Evolutionary conservation across 2,888 invertebrate species (phyloP).

Genomic region (Neria commutata): DNA sequence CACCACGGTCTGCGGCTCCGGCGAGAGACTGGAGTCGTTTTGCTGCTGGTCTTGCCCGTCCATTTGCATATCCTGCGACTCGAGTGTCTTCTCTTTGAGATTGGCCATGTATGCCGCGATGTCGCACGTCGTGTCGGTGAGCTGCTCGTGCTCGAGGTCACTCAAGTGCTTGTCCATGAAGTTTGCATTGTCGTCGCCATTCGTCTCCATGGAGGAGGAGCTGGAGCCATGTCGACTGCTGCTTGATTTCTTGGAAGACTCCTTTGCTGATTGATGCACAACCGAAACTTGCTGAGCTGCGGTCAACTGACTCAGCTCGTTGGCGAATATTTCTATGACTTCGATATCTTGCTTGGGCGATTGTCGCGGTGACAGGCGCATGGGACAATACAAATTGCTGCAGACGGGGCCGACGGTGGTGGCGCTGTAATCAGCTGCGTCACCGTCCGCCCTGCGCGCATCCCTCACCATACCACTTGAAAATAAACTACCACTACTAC

Average conservation of each 20-base stretch:
- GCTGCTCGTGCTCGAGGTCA: conserved; percentile 59
- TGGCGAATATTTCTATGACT: conserved; percentile 59
- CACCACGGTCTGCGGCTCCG: conserved; percentile 60
- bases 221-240: conserved; percentile 22
- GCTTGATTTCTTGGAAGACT: conserved; percentile 38
- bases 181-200: conserved; percentile 45
- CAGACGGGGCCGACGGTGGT: conserved; percentile 8
- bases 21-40: conserved; percentile 59
- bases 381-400: conserved; percentile 33
- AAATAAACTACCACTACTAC: conserved; percentile 56
- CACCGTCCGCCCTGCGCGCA: conserved; percentile 16
- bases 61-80: conserved; percentile 47
- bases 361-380: conserved; percentile 55
- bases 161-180: conserved; percentile 62
- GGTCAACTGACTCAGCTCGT: conserved; percentile 52
- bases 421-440: conserved; percentile 23
- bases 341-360: conserved; percentile 61
- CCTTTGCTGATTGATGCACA: conserved; percentile 54
- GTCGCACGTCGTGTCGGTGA: conserved; percentile 58
- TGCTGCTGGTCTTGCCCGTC: conserved; percentile 54
- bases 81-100: conserved; percentile 59
- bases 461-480: conserved; percentile 36
- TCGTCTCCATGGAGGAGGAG: conserved; percentile 32
- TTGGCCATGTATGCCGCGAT: conserved; percentile 62
- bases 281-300: conserved; percentile 55